These are phyloP conservation scores for Ypsolopha sequella DNA, from an alignment of 2,888 invertebrate genomes.

Conservation along the genomic window DNA sequence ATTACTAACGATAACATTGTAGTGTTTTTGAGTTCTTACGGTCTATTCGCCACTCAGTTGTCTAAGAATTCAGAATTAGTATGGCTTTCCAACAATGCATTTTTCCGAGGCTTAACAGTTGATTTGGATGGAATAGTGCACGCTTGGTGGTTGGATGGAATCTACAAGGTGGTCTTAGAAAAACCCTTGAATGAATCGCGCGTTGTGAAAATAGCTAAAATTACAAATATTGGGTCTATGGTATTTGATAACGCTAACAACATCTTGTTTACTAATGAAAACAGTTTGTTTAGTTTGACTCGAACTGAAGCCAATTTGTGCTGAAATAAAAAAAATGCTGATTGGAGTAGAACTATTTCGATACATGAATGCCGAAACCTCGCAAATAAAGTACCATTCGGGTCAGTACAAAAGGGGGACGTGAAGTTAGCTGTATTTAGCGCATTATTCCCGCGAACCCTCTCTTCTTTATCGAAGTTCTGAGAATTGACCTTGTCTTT, in stretches of 20 bases:
- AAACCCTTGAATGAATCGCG: slow-evolving; percentile 28
- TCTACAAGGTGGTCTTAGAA: slow-evolving; percentile 39
- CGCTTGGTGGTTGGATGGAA: slow-evolving; percentile 55
- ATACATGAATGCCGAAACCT: too few species aligned
- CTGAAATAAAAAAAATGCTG: background rate
- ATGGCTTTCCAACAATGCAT: slow-evolving; percentile 39
- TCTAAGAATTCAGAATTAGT: slow-evolving; percentile 25
- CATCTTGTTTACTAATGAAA: slow-evolving; percentile 38
- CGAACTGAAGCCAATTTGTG: slow-evolving; percentile 6
- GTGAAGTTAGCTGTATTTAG: too few species aligned
- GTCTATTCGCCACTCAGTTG: slow-evolving; percentile 28
- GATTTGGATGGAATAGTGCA: slow-evolving; percentile 43
- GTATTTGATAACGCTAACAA: slow-evolving; percentile 49
- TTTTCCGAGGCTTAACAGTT: slow-evolving; percentile 42
- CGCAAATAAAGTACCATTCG: too few species aligned
- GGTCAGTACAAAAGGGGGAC: too few species aligned
- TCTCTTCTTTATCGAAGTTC: too few species aligned
- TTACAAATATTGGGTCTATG: slow-evolving; percentile 38
- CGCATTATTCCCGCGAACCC: too few species aligned
- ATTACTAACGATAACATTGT: slow-evolving; percentile 38
- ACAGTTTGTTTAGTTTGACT: slow-evolving; percentile 29
- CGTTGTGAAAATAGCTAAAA: slow-evolving; percentile 29
- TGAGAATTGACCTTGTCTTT: too few species aligned
- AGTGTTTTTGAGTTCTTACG: slow-evolving; percentile 34
- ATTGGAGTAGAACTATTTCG: too few species aligned